Base-by-base conservation (phyloP, 2,797 vertebrate species). In the Ctenochaetus hawaiiensis region DNA sequence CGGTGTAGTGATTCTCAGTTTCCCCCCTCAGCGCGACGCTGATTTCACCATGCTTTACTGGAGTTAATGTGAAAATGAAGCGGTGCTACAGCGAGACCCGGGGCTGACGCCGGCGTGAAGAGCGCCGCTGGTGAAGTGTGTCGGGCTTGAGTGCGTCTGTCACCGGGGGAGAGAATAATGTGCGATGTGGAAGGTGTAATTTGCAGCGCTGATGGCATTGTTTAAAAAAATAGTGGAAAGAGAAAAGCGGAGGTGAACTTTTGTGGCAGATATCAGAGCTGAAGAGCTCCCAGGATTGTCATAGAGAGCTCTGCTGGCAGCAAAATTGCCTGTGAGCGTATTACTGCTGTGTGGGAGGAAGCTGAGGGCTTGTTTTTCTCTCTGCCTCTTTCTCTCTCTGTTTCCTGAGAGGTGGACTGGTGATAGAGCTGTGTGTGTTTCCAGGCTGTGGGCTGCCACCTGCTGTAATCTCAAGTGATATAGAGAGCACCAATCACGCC, bases 241-340 rank as follows among this genome's bases (percentile, higher is more conserved):
- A 83, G 84, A 85, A 87, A 91, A 94, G 82, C 85, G 83, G 87
- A 14, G 80, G 61, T 95, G 94, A 96, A 90, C 80, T 94, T 90
- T 94, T 72, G 87, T 78, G 85, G 81, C 83, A 89, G 93, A 93
- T 89, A 94, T 93, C 94, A 78, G 91, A 89, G 92, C 75, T 94
- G 93, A 95, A 94, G 94, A 95, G 94, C 93, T 91, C 91, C 93
- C 93, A 91, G 87, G 94, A 94, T 92, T 90, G 93, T 93, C 90
- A 87, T 95, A 84, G 87, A 96, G 94, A 91, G 94, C 92, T 91
- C 90, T 94, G 95, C 93, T 91, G 92, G 93, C 95, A 91, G 92
- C 84, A 75, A 89, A 92, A 92, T 83, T 86, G 91, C 92, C 92
- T 95, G 89, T 83, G 90, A 93, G 92, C 87, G 22, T 69, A 76